Percentiles rank a stretch among this genome's conserved stretches.
These are phyloP conservation scores for Halichoeres trimaculatus DNA, from an alignment of 2,113 vertebrate genomes.

Conservation along the genomic window DNA sequence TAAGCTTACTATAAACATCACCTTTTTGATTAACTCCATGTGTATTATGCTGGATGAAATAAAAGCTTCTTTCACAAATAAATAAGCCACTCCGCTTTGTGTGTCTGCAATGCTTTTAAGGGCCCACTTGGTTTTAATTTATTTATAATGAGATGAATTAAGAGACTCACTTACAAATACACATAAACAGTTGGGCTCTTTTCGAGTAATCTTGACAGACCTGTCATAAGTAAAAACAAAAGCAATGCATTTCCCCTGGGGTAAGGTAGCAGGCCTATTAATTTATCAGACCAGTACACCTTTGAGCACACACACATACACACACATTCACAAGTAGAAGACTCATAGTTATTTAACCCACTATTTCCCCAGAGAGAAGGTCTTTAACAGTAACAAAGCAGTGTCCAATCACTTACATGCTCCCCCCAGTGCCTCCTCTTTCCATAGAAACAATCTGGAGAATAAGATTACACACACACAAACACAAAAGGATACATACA, in stretches of 20 bases:
- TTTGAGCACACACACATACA: conserved; percentile 7
- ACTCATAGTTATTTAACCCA: conserved; percentile 63
- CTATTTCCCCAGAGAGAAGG: conserved; percentile 65
- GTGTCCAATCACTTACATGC: conserved; percentile 70
- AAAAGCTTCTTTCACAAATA: too few relatives aligned
- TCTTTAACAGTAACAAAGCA: conserved; percentile 77
- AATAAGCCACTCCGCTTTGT: background rate
- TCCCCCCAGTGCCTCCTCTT: conserved; percentile 49
- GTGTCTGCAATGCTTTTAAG: background rate
- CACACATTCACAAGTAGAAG: conserved; percentile 1
- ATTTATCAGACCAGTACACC: conserved; percentile 50
- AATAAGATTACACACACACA: conserved; percentile 49
- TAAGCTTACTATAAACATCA: too few relatives aligned
- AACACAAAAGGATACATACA: conserved; percentile 11
- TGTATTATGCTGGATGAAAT: too few relatives aligned
- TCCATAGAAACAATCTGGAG: conserved; percentile 61
- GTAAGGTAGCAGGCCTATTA: conserved; percentile 37
- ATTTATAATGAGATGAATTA: conserved; percentile 24
- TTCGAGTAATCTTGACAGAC: conserved; percentile 51
- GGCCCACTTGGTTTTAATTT: background rate
- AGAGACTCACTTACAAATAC: background rate
- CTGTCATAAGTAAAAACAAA: conserved; percentile 52
- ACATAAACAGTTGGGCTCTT: conserved; percentile 37
- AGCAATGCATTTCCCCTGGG: conserved; percentile 46
- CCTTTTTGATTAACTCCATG: too few relatives aligned